phyloP scores from a whole-genome alignment of 2,797 vertebrate genomes.

The Propithecus perrieri region DNA sequence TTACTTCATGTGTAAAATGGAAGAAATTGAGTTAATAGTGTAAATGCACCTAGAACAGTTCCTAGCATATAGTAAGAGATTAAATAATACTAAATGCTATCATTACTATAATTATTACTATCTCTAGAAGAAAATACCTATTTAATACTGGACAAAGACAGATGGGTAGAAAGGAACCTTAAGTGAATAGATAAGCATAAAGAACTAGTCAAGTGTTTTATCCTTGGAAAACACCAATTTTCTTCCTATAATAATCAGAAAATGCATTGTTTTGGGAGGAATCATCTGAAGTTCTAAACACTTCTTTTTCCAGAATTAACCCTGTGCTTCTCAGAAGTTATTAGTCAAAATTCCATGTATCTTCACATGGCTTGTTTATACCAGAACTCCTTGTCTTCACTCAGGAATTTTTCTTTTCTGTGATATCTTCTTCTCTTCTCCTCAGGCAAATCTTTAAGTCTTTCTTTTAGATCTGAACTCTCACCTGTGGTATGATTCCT shows the following conservation, averaged over 20 bases:
- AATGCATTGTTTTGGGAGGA: background rate
- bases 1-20: background rate
- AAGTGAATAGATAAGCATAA: background rate
- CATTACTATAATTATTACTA: slow-evolving; percentile 18
- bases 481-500: background rate
- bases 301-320: background rate
- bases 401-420: background rate
- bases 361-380: background rate
- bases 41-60: background rate
- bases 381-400: background rate
- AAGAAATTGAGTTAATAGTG: background rate
- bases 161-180: background rate
- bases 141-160: background rate
- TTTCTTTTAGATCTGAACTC: background rate
- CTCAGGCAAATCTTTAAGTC: background rate
- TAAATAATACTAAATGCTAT: background rate
- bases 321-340: background rate
- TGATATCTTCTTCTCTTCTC: background rate
- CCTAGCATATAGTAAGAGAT: background rate
- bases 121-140: background rate
- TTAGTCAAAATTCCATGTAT: background rate
- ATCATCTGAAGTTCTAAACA: background rate
- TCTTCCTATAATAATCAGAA: background rate
- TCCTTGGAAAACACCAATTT: background rate
- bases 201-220: slow-evolving; percentile 1